Base-by-base conservation (phyloP, 1,140 invertebrate genomes). In the Nasonia longicornis region DNA sequence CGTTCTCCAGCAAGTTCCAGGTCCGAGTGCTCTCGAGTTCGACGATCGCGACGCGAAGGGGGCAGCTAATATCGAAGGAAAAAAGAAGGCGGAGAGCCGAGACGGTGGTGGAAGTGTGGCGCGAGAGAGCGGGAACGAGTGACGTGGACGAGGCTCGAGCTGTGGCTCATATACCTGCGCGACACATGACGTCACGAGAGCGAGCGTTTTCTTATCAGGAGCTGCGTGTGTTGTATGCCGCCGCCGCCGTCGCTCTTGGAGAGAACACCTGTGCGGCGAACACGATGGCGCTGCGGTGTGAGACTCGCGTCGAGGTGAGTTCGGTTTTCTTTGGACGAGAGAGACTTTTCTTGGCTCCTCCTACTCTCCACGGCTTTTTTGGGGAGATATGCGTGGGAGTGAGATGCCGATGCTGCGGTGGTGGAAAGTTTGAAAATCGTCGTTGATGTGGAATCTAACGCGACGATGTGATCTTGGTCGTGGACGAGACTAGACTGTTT, bases 141-240 rank as follows among this genome's bases (percentile, higher is more conserved):
- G 89, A 91, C 89, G 89, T 90, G 89, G 88, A 89, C 83, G 85
- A 85, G 83, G 85, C 86, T 83, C 84, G 81, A 66, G 86, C 86
- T 81, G 85, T 86, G 87, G 86, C 88, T 91, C 87, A 91, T 91
- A 91, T 91, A 91, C 89, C 89, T 88, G 87, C 81, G 85, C 85
- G 85, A 86, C 85, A 86, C 84, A 85, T 90, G 89, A 90, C 90
- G 90, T 91, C 90, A 91, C 88, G 85, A 64, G 31, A 48, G 77
- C 74, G 42, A 78, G 79, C 80, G 70, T 84, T 80, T 84, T 82
- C 77, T 83, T 77, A 83, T 82, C 76, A 83, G 79, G 73, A 77
- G 42, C 31, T 35, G 31, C 26, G 26, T 35, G 31, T 35, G 31
- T 79, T 71, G 35, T 82, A 70, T 70, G 66, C 71, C 45, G 69